phyloP scores from a whole-genome alignment of 2,888 invertebrate species.

The Drosophila multiciliata region DNA sequence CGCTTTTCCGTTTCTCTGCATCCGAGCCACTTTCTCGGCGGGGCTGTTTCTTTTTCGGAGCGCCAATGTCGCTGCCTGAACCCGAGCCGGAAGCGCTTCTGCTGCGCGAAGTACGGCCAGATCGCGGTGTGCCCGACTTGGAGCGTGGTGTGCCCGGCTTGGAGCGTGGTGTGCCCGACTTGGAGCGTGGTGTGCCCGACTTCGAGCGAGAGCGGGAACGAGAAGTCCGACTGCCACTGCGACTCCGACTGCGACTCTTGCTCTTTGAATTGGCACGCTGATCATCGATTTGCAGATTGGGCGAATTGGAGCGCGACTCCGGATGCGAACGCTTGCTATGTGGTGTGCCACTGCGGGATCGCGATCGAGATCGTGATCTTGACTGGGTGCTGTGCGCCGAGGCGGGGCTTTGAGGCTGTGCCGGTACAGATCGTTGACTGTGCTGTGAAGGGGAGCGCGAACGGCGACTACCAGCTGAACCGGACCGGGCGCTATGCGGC shows the following conservation, averaged over 20 bases:
- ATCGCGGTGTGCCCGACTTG: slow-evolving; percentile 57
- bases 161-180: slow-evolving; percentile 56
- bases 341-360: slow-evolving; percentile 67
- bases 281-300: slow-evolving; percentile 86
- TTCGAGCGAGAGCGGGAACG: slow-evolving; percentile 50
- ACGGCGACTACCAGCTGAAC: slow-evolving; percentile 14
- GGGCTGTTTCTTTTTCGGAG: slow-evolving; percentile 79
- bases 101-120: slow-evolving; percentile 52
- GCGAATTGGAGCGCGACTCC: slow-evolving; percentile 86
- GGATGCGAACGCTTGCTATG: slow-evolving; percentile 67
- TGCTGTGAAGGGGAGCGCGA: slow-evolving; percentile 60
- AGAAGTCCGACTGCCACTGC: slow-evolving; percentile 76
- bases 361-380: slow-evolving; percentile 60
- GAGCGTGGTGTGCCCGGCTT: slow-evolving; percentile 70
- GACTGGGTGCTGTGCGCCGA: slow-evolving; percentile 52
- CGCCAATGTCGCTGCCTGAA: slow-evolving; percentile 83
- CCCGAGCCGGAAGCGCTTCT: slow-evolving; percentile 80
- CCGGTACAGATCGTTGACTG: slow-evolving; percentile 35
- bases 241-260: slow-evolving; percentile 71
- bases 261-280: slow-evolving; percentile 83
- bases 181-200: slow-evolving; percentile 69
- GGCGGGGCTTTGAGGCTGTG: slow-evolving; percentile 50
- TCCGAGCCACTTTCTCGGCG: slow-evolving; percentile 86
- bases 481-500: slow-evolving; percentile 34
- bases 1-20: slow-evolving; percentile 74